These are phyloP conservation scores for Pyrgus malvae DNA, from an alignment of 2,888 invertebrate genomes.

Conservation along the genomic window DNA sequence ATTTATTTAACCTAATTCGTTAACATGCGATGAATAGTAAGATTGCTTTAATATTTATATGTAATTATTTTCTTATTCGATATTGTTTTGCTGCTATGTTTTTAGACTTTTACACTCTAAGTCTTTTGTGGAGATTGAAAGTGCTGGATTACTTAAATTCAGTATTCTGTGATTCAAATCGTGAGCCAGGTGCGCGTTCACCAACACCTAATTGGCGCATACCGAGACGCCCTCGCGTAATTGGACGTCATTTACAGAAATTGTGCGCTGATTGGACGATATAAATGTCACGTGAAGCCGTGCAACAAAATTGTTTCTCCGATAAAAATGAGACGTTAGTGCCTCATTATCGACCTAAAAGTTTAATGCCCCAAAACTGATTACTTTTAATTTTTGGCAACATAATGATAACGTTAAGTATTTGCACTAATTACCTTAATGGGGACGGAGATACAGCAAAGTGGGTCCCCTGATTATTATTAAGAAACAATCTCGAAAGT, in stretches of 20 bases:
- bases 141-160: not conserved
- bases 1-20: too few relatives aligned
- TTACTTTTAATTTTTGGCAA: slow-evolving; percentile 5
- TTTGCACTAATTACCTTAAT: slow-evolving; percentile 10
- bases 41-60: too few relatives aligned
- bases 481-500: too few relatives aligned
- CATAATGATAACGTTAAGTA: not conserved
- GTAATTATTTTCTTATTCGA: too few relatives aligned
- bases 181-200: slow-evolving; percentile 72
- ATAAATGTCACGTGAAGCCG: slow-evolving; percentile 54
- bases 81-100: too few relatives aligned
- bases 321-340: slow-evolving; percentile 21
- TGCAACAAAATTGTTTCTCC: slow-evolving; percentile 3
- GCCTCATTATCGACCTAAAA: slow-evolving; percentile 8
- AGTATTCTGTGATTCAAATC: slow-evolving; percentile 41
- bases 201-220: slow-evolving; percentile 72
- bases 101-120: too few relatives aligned
- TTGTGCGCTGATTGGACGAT: slow-evolving; percentile 64
- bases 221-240: slow-evolving; percentile 70
- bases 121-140: not conserved
- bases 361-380: not conserved
- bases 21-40: too few relatives aligned
- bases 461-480: not conserved
- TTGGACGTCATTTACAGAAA: slow-evolving; percentile 72
- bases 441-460: not conserved